Conservation (phyloP, 1,140 invertebrate species). For the Magallana angulata region DNA sequence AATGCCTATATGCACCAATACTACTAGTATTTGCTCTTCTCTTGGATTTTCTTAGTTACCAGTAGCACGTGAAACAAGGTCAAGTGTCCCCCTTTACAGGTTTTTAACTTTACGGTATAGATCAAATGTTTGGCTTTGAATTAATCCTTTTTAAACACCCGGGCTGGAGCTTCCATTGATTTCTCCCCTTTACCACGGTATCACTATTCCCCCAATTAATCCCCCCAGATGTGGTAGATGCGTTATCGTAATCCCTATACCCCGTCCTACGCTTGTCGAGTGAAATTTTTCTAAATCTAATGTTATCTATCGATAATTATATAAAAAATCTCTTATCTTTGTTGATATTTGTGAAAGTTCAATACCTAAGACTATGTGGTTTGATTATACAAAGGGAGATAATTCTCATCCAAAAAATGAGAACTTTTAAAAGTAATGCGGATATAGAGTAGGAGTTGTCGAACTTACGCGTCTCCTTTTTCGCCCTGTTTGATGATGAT, state of each 20-base stretch:
- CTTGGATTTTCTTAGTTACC: not conserved
- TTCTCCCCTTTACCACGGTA: not conserved
- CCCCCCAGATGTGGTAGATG: no score
- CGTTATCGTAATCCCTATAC: no score
- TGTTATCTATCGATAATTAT: no score
- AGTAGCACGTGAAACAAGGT: not conserved
- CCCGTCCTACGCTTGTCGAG: no score
- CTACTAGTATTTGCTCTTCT: no score
- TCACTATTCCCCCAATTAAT: not conserved
- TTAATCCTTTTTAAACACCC: constrained; percentile 12
- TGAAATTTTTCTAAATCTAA: no score
- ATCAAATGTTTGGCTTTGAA: not conserved
- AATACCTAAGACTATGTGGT: no score
- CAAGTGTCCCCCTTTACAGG: not conserved
- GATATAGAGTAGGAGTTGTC: not conserved
- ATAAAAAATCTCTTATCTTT: no score
- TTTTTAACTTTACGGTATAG: constrained; percentile 15
- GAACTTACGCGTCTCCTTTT: constrained; percentile 66
- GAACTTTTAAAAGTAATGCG: not conserved
- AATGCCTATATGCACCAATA: no score
- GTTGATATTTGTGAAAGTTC: no score
- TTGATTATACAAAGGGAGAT: not conserved
- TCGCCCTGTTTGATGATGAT: constrained; percentile 71
- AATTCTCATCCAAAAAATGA: not conserved
- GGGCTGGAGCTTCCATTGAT: not conserved